Percentiles rank a stretch among this genome's conserved stretches.
These are phyloP conservation scores for Zaprionus obscuricornis DNA, from an alignment of 2,888 invertebrate species.

Conservation along the genomic window DNA sequence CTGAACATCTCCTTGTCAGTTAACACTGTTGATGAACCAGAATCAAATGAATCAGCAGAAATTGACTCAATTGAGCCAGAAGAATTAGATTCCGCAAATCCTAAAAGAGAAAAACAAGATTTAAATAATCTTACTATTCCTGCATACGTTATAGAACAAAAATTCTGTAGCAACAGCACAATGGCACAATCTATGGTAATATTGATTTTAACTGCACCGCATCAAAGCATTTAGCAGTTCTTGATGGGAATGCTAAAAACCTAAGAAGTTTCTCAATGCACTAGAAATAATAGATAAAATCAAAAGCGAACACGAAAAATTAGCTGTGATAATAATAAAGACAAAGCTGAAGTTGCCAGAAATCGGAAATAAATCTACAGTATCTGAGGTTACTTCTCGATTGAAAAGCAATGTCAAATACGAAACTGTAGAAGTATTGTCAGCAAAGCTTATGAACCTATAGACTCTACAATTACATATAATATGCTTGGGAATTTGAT, in stretches of 20 bases:
- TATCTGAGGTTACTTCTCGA: slow-evolving; percentile 5
- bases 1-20: slow-evolving; percentile 11
- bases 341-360: slow-evolving; percentile 13
- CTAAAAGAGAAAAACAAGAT: slow-evolving; percentile 21
- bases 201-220: slow-evolving; percentile 16
- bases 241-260: slow-evolving; percentile 13
- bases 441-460: slow-evolving; percentile 8
- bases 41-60: slow-evolving; percentile 10
- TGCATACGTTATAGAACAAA: slow-evolving; percentile 5
- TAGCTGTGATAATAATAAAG: slow-evolving; percentile 4
- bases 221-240: slow-evolving; percentile 18
- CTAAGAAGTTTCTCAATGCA: slow-evolving; percentile 21
- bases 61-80: slow-evolving; percentile 13
- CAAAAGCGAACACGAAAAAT: slow-evolving; percentile 5
- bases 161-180: slow-evolving; percentile 3
- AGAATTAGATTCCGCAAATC: slow-evolving; percentile 8
- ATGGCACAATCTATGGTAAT: slow-evolving; percentile 11
- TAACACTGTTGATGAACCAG: slow-evolving; percentile 25
- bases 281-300: slow-evolving; percentile 15
- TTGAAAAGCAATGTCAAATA: slow-evolving; percentile 1
- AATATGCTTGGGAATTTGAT: too few species aligned
- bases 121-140: slow-evolving; percentile 23
- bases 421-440: slow-evolving; percentile 9
- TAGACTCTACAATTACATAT: too few species aligned
- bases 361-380: slow-evolving; percentile 9